Evolutionary conservation across 1,140 invertebrate species (phyloP).

Genomic region (Pemphigus obesinymphae): DNA sequence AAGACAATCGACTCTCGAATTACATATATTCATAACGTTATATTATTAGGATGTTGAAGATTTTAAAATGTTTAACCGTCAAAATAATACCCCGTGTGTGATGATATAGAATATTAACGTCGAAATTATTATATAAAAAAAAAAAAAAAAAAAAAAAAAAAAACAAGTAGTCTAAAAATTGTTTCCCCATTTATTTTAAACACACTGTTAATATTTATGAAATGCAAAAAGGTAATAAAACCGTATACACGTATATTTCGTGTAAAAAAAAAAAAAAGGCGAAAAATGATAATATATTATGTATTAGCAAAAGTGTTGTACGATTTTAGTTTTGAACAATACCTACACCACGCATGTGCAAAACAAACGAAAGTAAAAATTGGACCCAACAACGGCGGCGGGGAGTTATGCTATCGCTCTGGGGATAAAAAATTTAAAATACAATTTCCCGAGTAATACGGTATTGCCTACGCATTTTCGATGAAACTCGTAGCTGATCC

Average conservation of each 20-base stretch:
- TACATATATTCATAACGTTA: too few relatives aligned
- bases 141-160: too few relatives aligned
- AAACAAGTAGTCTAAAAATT: too few relatives aligned
- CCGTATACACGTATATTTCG: not conserved
- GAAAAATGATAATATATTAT: too few relatives aligned
- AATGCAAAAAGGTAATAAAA: not conserved
- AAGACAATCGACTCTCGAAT: too few relatives aligned
- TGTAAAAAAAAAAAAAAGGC: too few relatives aligned
- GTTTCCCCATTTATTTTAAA: not conserved
- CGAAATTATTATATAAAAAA: too few relatives aligned
- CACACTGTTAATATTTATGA: not conserved
- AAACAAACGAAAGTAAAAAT: not conserved
- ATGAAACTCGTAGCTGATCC: not conserved
- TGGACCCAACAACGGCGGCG: not conserved
- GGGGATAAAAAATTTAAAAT: conserved; percentile 16
- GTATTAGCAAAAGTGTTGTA: too few relatives aligned
- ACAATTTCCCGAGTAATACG: not conserved
- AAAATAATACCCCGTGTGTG: too few relatives aligned
- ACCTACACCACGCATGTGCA: not conserved
- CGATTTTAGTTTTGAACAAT: not conserved
- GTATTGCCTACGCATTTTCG: not conserved
- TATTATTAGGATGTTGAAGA: too few relatives aligned
- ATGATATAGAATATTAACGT: too few relatives aligned
- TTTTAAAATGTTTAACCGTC: too few relatives aligned
- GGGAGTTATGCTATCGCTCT: not conserved